These are phyloP conservation scores for Hyposmocoma kahamanoa DNA, from an alignment of 1,140 invertebrate species.

Conservation along the genomic window DNA sequence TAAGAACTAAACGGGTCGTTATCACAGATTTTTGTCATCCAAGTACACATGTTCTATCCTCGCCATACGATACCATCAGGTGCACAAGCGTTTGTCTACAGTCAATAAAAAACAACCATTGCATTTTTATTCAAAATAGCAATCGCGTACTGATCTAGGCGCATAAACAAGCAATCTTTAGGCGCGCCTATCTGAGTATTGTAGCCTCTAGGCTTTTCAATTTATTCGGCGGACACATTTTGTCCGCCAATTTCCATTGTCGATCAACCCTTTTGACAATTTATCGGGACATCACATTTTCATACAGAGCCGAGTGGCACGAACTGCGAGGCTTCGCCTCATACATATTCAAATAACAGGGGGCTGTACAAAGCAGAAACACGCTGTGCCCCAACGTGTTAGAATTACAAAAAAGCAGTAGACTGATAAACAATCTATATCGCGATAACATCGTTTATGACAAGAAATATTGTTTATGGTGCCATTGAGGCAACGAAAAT, in stretches of 20 bases:
- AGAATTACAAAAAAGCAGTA: constrained; percentile 62
- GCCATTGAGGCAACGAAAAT: too few relatives aligned
- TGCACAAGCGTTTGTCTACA: too few relatives aligned
- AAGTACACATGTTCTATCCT: too few relatives aligned
- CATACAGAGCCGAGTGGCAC: constrained; percentile 51
- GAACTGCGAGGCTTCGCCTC: constrained; percentile 45
- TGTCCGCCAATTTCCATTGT: constrained; percentile 52
- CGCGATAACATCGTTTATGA: constrained; percentile 22
- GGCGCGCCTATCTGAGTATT: too few relatives aligned
- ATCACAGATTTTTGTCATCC: too few relatives aligned
- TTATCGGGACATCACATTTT: constrained; percentile 70
- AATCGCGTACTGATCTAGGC: too few relatives aligned
- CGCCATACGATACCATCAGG: too few relatives aligned
- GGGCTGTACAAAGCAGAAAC: constrained; percentile 60
- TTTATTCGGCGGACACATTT: constrained; percentile 34
- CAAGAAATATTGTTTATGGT: constrained; percentile 9
- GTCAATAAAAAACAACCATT: too few relatives aligned
- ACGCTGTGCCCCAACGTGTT: constrained; percentile 54
- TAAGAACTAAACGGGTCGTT: too few relatives aligned
- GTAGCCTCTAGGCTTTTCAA: constrained; percentile 21
- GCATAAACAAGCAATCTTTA: too few relatives aligned
- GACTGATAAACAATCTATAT: constrained; percentile 55
- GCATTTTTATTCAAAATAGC: too few relatives aligned
- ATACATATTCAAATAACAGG: constrained; percentile 67
- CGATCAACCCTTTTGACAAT: constrained; percentile 67